A percentile compares a stretch with the other conserved stretches of the same genome.
phyloP scores from a whole-genome alignment of 2,888 invertebrate genomes.

The Furcula furcula region DNA sequence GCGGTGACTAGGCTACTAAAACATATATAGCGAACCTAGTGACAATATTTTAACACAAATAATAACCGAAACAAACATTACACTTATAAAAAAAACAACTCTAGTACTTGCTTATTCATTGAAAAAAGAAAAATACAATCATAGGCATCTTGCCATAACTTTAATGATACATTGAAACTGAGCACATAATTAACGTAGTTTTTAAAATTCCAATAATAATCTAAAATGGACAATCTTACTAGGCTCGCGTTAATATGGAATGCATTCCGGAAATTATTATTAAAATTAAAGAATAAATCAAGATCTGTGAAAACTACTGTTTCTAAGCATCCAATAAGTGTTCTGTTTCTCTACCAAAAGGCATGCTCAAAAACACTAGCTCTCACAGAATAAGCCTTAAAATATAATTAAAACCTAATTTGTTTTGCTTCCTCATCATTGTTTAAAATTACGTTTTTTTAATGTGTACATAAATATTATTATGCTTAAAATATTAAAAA shows the following conservation, averaged over 20 bases:
- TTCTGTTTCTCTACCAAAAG: too few relatives aligned
- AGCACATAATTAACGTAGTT: too few relatives aligned
- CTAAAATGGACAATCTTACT: not conserved
- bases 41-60: too few relatives aligned
- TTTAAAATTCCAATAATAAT: too few relatives aligned
- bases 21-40: slow-evolving; percentile 15
- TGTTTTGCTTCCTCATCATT: slow-evolving; percentile 45
- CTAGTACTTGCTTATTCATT: too few relatives aligned
- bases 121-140: too few relatives aligned
- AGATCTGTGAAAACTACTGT: slow-evolving; percentile 12
- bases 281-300: slow-evolving; percentile 19
- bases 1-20: slow-evolving; percentile 56
- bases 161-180: too few relatives aligned
- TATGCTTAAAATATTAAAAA: slow-evolving; percentile 37
- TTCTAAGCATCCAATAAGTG: too few relatives aligned
- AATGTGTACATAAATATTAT: slow-evolving; percentile 26
- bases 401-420: slow-evolving; percentile 49
- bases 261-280: slow-evolving; percentile 39
- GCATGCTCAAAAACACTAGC: slow-evolving; percentile 3
- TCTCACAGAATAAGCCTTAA: slow-evolving; percentile 36
- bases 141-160: too few relatives aligned
- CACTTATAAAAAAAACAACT: too few relatives aligned
- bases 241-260: slow-evolving; percentile 33
- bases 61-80: too few relatives aligned
- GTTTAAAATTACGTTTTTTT: slow-evolving; percentile 35